Base-by-base conservation (phyloP, 2,888 invertebrate species). In the Yponomeuta sedellus region DNA sequence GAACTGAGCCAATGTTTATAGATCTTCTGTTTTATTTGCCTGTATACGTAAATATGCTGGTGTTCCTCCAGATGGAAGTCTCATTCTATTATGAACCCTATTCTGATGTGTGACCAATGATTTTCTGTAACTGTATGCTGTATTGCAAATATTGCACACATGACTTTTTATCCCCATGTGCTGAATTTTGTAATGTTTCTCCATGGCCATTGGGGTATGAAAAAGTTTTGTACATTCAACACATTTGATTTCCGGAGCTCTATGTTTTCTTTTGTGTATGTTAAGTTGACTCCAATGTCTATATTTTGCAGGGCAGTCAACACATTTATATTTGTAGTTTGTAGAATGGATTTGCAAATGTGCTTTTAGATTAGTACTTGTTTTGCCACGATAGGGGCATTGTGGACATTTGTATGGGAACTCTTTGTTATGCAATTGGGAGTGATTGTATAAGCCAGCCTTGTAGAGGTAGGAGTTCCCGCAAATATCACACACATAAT, bases 121-220 rank as follows among this genome's bases (percentile, higher is more conserved):
- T 22, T 25, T 12, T 12, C 25, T 59, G 25, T 20, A 22, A 20
- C 59, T 25, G 12, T 22, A 59, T 12, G 22, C 59, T 22, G 20
- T 59, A 22, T 20, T 25, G 59, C 59, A 59, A 20, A 59, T 22
- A 59, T 20, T 59, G 12, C 59, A 59, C 12, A 59, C 22, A 59
- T 20, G 22, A 59, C 25, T 25, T 59, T 59, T 59, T 12, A 59
- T 59, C 1, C 59, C 59, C 59, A 59, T 59, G 20, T 59, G 59
- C 5, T 64, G n/a, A 56, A 20, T 56, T 64, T 64, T 20, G 22
- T 28, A 56, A 56, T 68, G 62, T 65, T 52, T 61, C 65, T 66
- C 63, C 57, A 67, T 67, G 57, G 61, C 64, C 64, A 73, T 73
- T 71, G 70, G 68, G 74, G 75, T 77, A 74, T 76, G 75, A 76